phyloP scores from a whole-genome alignment of 2,113 vertebrate species.

The Neogobius melanostomus region DNA sequence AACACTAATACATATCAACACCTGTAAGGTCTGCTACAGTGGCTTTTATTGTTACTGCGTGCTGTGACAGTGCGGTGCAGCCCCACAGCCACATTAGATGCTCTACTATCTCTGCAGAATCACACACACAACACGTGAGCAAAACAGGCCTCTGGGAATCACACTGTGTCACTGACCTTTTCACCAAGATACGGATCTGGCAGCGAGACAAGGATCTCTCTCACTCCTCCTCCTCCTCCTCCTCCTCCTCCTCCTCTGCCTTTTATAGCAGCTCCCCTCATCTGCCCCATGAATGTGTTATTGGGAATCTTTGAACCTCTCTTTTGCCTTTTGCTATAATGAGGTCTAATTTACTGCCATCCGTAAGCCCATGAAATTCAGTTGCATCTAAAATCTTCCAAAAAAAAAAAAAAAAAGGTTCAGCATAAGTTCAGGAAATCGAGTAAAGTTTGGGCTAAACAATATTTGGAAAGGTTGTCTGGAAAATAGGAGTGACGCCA shows the following conservation, averaged over 20 bases:
- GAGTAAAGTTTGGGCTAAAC: not conserved
- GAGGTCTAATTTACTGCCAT: not conserved
- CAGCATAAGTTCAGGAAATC: conserved; percentile 5
- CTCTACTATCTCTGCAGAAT: not conserved
- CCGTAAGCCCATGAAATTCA: not conserved
- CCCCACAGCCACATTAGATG: not conserved
- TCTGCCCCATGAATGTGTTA: not conserved
- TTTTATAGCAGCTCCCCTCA: not conserved
- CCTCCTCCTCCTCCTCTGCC: not conserved
- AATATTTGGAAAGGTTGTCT: conserved; percentile 13
- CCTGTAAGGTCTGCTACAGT: not conserved
- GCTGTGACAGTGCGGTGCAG: not conserved
- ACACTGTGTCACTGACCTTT: conserved; percentile 25
- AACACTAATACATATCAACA: not conserved
- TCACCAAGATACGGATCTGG: conserved; percentile 1
- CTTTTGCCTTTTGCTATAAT: not conserved
- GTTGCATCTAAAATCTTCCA: not conserved
- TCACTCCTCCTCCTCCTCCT: not conserved
- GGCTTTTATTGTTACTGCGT: not conserved
- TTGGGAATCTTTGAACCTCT: not conserved
- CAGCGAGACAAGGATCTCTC: conserved; percentile 6
- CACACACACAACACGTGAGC: not conserved
- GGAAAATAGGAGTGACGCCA: no score
- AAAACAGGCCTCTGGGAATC: not conserved
- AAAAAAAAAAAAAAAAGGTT: not conserved